Evolutionary conservation across 2,113 vertebrate species (phyloP), one percentile per base, ranked within the genome.

Genomic region (Rhegmatorhina hoffmannsi): DNA sequence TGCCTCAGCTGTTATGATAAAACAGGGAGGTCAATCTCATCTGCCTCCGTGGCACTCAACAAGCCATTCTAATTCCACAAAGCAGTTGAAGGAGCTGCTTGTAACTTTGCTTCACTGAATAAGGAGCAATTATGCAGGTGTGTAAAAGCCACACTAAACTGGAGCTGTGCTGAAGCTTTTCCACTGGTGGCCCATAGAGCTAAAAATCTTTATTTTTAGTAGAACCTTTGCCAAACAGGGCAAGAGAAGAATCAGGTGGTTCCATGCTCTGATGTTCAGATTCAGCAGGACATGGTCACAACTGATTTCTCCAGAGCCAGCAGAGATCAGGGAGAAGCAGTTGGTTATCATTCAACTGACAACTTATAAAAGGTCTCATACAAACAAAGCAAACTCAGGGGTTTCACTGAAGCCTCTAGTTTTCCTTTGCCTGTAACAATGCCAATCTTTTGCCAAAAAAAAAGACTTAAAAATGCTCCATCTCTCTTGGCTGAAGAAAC

Each of bases 11-110:
- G 88, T 75, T 86, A 26, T 0, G 47, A 84, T 89, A 46, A 93
- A 92, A 78, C 76, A 75, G 85, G 53, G 79, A 94, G 92, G 90
- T 95, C 95, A 95, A 93, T 58, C 95, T 96, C 94, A 89, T 94
- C 93, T 67, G 67, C 4, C 38, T 74, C 44, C 38, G 16, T 34
- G 50, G 76, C 73, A 86, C 13, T 87, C 93, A 87, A 49, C 90
- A 94, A 50, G 13, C 68, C 76, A 76, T 79, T 78, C 87, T 82
- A 75, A 94, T 75, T 58, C 69, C 76, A 81, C 66, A 90, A 59
- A 64, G 92, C 83, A 81, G 38, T 73, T 83, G 62, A 87, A 95
- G 75, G 84, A 55, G 55, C 92, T 67, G 83, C 59, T 62, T 44
- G 13, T 46, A 34, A 47, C 76, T 81, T 81, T 78, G 91, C 92